phyloP scores from a whole-genome alignment of 2,797 vertebrate genomes.

The Rhinella marina region DNA sequence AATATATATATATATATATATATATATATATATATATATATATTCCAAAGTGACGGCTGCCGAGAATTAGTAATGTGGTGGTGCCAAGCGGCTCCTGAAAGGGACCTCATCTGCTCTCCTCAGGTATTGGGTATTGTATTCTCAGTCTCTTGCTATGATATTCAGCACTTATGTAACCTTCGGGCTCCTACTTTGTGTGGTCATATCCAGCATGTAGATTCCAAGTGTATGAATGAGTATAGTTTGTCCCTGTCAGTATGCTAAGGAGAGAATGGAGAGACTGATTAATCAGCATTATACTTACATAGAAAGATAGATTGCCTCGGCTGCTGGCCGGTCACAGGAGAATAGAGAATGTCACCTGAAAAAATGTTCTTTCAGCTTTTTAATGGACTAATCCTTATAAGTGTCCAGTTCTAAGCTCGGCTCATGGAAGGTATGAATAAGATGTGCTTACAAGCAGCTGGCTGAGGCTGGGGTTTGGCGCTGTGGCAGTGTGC shows the following conservation, averaged over 20 bases:
- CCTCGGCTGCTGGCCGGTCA: constrained; percentile 15
- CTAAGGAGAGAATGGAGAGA: not conserved
- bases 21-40: too few species aligned
- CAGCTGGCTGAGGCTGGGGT: too few species aligned
- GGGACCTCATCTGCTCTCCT: not conserved
- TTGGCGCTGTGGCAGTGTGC: not conserved
- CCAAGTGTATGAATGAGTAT: not conserved
- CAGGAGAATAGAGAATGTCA: not conserved
- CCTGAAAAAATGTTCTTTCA: not conserved
- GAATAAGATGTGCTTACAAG: not conserved
- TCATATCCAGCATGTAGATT: not conserved
- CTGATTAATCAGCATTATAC: constrained; percentile 24
- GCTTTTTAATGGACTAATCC: not conserved
- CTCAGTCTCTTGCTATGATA: not conserved
- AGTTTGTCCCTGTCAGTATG: not conserved
- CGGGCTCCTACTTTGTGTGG: not conserved
- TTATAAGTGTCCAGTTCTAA: not conserved
- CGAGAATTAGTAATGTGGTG: not conserved
- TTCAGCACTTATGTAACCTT: not conserved
- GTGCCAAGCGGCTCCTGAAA: not conserved
- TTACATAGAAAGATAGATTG: constrained; percentile 6
- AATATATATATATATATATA: not conserved
- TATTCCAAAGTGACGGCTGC: too few species aligned
- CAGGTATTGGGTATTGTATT: not conserved
- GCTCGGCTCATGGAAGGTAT: not conserved